Base-by-base conservation (phyloP, 1,140 invertebrate species). In the Cydia fagiglandana region DNA sequence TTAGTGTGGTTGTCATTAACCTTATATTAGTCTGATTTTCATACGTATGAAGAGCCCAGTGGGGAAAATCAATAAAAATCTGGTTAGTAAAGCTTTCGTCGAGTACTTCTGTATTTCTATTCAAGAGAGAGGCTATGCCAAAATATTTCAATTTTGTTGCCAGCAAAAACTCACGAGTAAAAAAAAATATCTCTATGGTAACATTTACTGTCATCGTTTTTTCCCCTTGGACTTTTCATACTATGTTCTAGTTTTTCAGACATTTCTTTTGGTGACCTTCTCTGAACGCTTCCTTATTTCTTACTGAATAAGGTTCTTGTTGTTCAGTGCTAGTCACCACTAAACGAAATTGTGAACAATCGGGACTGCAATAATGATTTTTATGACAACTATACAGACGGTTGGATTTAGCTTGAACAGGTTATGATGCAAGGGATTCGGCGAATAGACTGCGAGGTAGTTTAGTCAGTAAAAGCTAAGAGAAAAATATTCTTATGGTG, bases 401-500 rank as follows among this genome's bases (percentile, higher is more conserved):
- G 20, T 24, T 61, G 56, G 9, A 24, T 61, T 61, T 61, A 61
- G 20, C 56, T 61, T 61, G 56, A 20, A 61, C 66, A 38, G 34
- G 66, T 41, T 41, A 24, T 45, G 66, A 13, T 45, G 34, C 66
- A 70, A 70, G 38, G 66, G 66, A 70, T 41, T 70, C 66, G 64
- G 34, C 15, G 66, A 70, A 38, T 24, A 38, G n/a, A 70, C 66
- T 70, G 66, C 17, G 34, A 66, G 61, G 34, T 76, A 77, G 73
- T 13, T 74, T 75, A 68, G 66, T 56, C 68, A 38, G 76, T 81
- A 20, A 61, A 20, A 61, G 74, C 76, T 47, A 78, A 80, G 73
- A 34, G 73, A 73, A 75, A 78, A 80, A 77, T 80, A 78, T 78
- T 66, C 70, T 64, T 76, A 79, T 77, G 64, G 56, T 76, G 77